Base-by-base conservation (phyloP, 2,113 vertebrate species). In the Pomatorhinus ruficollis region DNA sequence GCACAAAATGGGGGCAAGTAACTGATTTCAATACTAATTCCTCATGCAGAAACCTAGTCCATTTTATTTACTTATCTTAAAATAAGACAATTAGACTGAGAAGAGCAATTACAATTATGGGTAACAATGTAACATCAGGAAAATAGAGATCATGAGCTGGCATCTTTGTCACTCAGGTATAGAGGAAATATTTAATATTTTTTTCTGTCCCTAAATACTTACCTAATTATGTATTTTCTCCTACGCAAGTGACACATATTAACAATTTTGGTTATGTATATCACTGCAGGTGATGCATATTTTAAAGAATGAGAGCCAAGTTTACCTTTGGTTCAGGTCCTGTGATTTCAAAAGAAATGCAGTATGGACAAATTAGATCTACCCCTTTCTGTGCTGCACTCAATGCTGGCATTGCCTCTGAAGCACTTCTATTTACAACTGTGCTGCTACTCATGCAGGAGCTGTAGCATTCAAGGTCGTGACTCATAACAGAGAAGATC, bases 151-250 rank as follows among this genome's bases (percentile, higher is more conserved):
- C 37, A 65, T 59, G 60, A 85, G 57, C n/a, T 53, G 33, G 54
- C 66, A 84, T 5, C 25, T 56, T 61, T 59, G 6, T 54, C 35
- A 57, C 5, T 44, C 30, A 86, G 68, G 25, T 86, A 68, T 27
- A 44, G 37, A 91, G n/a, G 12, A 93, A 90, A 88, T 90, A 57
- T 72, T 66, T 69, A 91, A 63, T 74, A 40, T 87, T 97, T 96
- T 91, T 39, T 91, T 65, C 16, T 72, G 9, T 63, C 37, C 23
- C 8, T 19, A 61, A 42, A 54, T 39, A 7, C 78, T 77, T 84
- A 31, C 30, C 10, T 75, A 53, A 35, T 57, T 25, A 56, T 4
- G 3, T 70, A 54, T 52, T 90, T 89, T 86, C 35, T 92, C 25
- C 21, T 61, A 15, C 77, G 23, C 31, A 93, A 87, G 27, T 47